phyloP scores from a whole-genome alignment of 1,140 invertebrate species.

The Bicyclus anynana region DNA sequence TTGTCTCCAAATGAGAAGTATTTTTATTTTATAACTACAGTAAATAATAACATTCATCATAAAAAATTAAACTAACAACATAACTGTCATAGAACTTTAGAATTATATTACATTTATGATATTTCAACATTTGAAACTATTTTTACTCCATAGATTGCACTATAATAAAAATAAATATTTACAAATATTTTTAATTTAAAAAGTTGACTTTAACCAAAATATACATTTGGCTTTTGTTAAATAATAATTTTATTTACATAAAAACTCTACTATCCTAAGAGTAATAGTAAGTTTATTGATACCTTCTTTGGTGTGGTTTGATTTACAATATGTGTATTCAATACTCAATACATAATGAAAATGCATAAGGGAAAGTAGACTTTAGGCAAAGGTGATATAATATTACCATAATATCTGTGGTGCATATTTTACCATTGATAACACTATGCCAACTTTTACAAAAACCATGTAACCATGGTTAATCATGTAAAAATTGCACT shows the following conservation, averaged over 20 bases:
- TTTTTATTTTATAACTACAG: constrained; percentile 9
- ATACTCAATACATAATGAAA: background rate
- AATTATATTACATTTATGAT: background rate
- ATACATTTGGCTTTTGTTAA: background rate
- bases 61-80: background rate
- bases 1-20: too few relatives aligned
- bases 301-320: constrained; percentile 19
- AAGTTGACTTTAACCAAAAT: constrained; percentile 15
- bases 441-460: too few relatives aligned
- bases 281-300: background rate
- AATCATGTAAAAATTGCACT: too few relatives aligned
- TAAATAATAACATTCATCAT: background rate
- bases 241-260: constrained; percentile 4
- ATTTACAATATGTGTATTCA: background rate
- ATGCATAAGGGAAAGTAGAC: too few relatives aligned
- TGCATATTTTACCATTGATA: too few relatives aligned
- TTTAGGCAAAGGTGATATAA: too few relatives aligned
- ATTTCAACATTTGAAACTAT: background rate
- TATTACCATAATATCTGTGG: too few relatives aligned
- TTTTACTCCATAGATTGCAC: constrained; percentile 19
- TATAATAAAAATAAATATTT: constrained; percentile 23
- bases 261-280: background rate
- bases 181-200: constrained; percentile 16
- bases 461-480: too few relatives aligned
- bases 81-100: background rate